Conservation (phyloP, 2,797 vertebrate species). For the Myotis daubentonii region DNA sequence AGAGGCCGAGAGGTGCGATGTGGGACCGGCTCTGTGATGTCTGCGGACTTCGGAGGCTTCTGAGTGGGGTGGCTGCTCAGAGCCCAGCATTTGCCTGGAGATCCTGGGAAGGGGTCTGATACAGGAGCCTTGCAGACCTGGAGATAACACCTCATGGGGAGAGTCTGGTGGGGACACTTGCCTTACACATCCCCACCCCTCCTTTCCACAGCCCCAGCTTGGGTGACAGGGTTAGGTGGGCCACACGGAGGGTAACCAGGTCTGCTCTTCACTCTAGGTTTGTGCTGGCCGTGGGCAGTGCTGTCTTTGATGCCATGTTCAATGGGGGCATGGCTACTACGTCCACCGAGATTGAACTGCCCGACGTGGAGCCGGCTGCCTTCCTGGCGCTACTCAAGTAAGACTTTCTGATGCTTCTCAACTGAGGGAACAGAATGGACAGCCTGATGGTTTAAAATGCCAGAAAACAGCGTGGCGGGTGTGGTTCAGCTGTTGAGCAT, state of each 20-base stretch:
- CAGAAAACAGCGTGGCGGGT: neutral
- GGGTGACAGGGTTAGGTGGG: neutral
- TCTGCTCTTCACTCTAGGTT: constrained; percentile 87
- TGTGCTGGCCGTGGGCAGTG: constrained; percentile 96
- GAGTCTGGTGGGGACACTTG: neutral
- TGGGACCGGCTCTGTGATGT: neutral
- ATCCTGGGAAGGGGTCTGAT: neutral
- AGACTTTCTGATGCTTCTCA: constrained; percentile 60
- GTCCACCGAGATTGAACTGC: constrained; percentile 97
- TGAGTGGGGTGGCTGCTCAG: accelerated
- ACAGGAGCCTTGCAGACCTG: neutral
- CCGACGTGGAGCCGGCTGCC: constrained; percentile 96
- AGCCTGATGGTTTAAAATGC: accelerated
- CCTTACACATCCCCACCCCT: too few species aligned
- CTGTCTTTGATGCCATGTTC: constrained; percentile 99
- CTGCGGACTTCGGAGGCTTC: neutral
- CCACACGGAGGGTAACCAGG: neutral
- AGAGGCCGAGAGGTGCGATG: neutral
- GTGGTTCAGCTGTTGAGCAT: too few species aligned
- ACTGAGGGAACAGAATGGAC: accelerated
- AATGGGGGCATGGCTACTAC: constrained; percentile 99
- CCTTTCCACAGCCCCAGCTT: neutral
- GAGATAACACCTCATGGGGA: neutral
- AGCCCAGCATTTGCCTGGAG: neutral
- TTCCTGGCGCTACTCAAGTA: constrained; percentile 97